Evolutionary conservation across 92 coral and sea anemone genomes (phyloP).

Genomic region (Metridium senile): DNA sequence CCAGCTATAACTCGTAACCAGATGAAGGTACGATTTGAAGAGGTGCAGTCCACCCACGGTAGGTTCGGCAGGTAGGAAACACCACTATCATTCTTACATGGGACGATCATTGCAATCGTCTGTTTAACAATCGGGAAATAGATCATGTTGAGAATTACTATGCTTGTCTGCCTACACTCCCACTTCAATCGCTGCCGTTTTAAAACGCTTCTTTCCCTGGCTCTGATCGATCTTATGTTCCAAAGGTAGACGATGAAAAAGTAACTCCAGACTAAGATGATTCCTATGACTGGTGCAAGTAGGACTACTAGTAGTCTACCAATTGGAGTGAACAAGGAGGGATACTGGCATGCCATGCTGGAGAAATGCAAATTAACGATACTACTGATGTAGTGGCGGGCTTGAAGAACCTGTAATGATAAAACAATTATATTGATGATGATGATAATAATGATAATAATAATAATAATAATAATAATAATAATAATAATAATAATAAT

Average conservation of each 20-base stretch:
- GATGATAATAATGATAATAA: not conserved
- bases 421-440: not conserved
- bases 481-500: no score
- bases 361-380: conserved; percentile 70
- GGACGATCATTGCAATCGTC: conserved; percentile 59
- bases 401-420: conserved; percentile 28
- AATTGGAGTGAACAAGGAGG: conserved; percentile 62
- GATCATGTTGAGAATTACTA: conserved; percentile 58
- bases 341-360: conserved; percentile 70
- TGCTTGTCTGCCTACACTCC: conserved; percentile 55
- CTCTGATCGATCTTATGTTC: conserved; percentile 6
- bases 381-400: conserved; percentile 64
- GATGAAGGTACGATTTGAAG: conserved; percentile 32
- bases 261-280: conserved; percentile 43
- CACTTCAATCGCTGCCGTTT: conserved; percentile 25
- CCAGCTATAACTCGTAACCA: conserved; percentile 44
- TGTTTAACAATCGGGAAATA: conserved; percentile 80
- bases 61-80: conserved; percentile 44
- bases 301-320: conserved; percentile 53
- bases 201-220: not conserved
- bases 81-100: conserved; percentile 46
- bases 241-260: conserved; percentile 22
- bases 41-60: conserved; percentile 78
- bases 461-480: no score
- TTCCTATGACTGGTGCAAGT: conserved; percentile 50